Percentiles rank a stretch among this genome's conserved stretches.
Evolutionary conservation across 2,797 vertebrate species (phyloP).

Genomic region (Nothura maculosa): DNA sequence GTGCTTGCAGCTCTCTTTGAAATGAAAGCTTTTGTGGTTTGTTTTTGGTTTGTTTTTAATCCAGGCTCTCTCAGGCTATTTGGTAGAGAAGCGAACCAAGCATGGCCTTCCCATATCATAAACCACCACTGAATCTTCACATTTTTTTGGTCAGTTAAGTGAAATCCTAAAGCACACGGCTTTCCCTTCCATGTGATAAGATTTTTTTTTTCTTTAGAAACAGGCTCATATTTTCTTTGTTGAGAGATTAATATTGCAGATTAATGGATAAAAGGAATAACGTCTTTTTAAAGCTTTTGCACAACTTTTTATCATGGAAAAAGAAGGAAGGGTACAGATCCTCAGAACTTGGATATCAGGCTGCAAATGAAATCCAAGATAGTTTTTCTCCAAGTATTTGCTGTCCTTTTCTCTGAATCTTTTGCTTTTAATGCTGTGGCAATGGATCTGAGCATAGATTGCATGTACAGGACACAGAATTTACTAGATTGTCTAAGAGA

Average conservation of each 20-base stretch:
- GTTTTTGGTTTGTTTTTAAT: neutral
- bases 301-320: neutral
- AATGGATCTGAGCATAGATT: neutral
- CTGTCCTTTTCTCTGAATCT: neutral
- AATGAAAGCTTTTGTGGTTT: neutral
- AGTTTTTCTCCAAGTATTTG: neutral
- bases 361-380: neutral
- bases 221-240: neutral
- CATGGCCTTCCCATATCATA: neutral
- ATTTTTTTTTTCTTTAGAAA: neutral
- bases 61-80: neutral
- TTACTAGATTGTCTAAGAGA: neutral
- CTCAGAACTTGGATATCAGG: neutral
- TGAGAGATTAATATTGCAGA: neutral
- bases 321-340: neutral
- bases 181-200: neutral
- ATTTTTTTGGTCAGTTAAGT: neutral
- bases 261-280: neutral
- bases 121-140: neutral
- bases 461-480: neutral
- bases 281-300: neutral
- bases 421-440: neutral
- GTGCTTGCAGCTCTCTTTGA: neutral
- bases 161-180: neutral
- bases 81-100: neutral